phyloP scores from a whole-genome alignment of 2,888 invertebrate genomes.

The Drosophila phalerata region DNA sequence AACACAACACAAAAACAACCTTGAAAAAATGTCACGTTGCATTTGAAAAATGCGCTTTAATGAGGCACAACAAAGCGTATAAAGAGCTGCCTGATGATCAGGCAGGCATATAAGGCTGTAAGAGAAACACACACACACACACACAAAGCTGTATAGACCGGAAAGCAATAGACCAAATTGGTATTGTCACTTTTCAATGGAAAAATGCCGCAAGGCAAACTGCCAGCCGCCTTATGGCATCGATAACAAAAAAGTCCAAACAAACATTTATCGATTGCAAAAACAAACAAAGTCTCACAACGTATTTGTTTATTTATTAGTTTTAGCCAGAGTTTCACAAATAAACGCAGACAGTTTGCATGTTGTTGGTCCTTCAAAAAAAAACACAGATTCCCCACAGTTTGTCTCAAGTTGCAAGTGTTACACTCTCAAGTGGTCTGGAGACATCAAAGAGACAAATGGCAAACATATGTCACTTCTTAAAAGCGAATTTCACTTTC shows the following conservation, averaged over 20 bases:
- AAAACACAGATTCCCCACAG: no score
- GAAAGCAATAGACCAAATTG: conserved; percentile 71
- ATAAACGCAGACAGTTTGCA: conserved; percentile 44
- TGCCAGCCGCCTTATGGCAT: conserved; percentile 36
- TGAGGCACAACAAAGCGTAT: conserved; percentile 48
- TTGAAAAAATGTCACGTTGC: conserved; percentile 65
- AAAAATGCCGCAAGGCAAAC: conserved; percentile 57
- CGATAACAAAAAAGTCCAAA: conserved; percentile 45
- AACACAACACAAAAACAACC: conserved; percentile 53
- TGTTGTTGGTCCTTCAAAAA: conserved; percentile 3
- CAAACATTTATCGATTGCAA: conserved; percentile 37
- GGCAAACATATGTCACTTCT: conserved; percentile 53
- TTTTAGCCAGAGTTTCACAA: conserved; percentile 43
- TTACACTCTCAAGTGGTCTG: conserved; percentile 14
- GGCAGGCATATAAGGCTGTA: conserved; percentile 55
- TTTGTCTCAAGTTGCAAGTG: conserved; percentile 2
- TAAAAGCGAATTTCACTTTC: conserved; percentile 60
- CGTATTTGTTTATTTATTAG: conserved; percentile 44
- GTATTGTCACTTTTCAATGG: conserved; percentile 64
- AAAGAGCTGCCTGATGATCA: conserved; percentile 14
- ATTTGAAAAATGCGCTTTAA: conserved; percentile 61
- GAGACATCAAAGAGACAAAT: conserved; percentile 38
- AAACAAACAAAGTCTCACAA: conserved; percentile 23
- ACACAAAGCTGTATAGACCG: conserved; percentile 56
- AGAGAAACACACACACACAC: conserved; percentile 6